Conservation (phyloP, 2,113 vertebrate species). For the Petrocephalus zakoni region DNA sequence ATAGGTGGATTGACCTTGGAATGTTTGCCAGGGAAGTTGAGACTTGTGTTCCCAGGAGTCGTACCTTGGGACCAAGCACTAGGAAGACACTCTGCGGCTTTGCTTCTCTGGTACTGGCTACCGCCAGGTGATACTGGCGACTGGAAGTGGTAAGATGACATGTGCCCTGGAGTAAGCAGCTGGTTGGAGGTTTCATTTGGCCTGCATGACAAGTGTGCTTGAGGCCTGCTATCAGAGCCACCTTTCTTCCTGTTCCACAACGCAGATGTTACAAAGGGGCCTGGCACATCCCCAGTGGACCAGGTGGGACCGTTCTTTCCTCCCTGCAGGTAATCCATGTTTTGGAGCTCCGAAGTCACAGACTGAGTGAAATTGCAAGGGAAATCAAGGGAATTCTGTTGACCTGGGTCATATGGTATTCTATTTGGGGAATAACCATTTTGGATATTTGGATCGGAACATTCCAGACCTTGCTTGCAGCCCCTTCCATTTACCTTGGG, state of each 20-base stretch:
- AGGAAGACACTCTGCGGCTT: neutral
- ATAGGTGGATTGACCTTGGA: fast-evolving
- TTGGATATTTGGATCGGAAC: constrained; percentile 17
- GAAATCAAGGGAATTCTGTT: constrained; percentile 24
- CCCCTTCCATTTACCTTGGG: constrained; percentile 31
- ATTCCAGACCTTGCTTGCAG: constrained; percentile 26
- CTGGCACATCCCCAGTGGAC: constrained; percentile 36
- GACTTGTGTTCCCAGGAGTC: constrained; percentile 23
- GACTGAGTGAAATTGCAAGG: constrained; percentile 33
- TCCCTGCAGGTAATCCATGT: constrained; percentile 27
- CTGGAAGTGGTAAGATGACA: constrained; percentile 31
- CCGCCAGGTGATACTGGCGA: constrained; percentile 20
- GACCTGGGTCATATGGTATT: constrained; percentile 31
- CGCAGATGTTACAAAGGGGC: neutral
- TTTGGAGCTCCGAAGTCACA: constrained; percentile 14
- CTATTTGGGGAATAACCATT: constrained; percentile 18
- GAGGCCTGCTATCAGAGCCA: constrained; percentile 11
- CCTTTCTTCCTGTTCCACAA: neutral
- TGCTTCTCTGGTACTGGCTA: constrained; percentile 33
- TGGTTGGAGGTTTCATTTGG: constrained; percentile 14
- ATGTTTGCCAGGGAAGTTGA: neutral
- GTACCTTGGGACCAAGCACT: constrained; percentile 20
- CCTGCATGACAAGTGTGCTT: constrained; percentile 13
- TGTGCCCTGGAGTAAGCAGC: constrained; percentile 15
- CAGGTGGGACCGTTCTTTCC: neutral